These are phyloP conservation scores for Empidonax alnorum DNA, from an alignment of 2,113 vertebrate species.

Conservation along the genomic window DNA sequence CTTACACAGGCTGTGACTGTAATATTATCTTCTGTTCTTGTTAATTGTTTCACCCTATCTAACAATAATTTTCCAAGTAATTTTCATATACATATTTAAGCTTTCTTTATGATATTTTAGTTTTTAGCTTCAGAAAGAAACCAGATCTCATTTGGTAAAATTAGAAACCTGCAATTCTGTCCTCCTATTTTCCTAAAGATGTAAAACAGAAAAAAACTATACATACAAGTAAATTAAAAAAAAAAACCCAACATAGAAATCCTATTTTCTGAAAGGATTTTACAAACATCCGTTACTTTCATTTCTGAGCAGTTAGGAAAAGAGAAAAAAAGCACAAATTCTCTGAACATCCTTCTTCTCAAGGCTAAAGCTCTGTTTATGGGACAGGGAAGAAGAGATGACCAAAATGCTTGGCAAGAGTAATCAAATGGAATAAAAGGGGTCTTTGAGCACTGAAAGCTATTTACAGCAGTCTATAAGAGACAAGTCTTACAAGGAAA, in stretches of 20 bases:
- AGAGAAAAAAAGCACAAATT: neutral
- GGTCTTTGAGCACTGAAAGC: neutral
- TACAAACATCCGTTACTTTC: neutral
- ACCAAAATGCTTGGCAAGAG: neutral
- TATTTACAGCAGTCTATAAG: neutral
- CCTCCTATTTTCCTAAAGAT: neutral
- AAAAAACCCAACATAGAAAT: neutral
- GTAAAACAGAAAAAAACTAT: neutral
- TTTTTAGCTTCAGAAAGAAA: neutral
- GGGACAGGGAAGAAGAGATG: neutral
- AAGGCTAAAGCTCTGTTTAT: neutral
- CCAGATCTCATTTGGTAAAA: neutral
- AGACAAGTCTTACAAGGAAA: neutral
- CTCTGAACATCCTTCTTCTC: neutral
- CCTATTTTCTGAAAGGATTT: neutral
- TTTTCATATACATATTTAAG: neutral
- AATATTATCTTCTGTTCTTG: neutral
- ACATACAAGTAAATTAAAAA: neutral
- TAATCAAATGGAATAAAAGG: neutral
- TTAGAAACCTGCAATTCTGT: neutral
- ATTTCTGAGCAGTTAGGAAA: neutral
- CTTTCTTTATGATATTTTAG: neutral
- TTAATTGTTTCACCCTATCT: neutral
- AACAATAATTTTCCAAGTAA: neutral
- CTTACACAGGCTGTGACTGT: neutral